Percentiles rank a stretch among this genome's conserved stretches.
Conservation (phyloP, 2,113 vertebrate species). For the Marcusenius ussheri region DNA sequence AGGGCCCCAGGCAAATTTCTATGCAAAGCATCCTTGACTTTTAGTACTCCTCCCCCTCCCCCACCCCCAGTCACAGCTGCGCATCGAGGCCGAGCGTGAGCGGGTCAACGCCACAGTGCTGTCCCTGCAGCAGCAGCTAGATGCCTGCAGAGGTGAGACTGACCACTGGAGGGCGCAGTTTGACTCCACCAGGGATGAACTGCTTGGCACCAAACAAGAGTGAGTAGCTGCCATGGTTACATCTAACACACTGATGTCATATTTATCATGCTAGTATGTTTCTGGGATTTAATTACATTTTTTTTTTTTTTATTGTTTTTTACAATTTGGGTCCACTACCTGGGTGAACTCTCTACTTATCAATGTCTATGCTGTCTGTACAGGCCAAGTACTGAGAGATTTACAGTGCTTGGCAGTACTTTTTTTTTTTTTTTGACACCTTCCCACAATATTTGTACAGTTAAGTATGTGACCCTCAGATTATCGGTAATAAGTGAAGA, state of each 20-base stretch:
- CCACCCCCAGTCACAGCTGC: conserved; percentile 65
- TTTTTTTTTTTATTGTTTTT: too few relatives aligned
- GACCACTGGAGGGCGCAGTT: conserved; percentile 74
- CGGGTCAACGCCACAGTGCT: conserved; percentile 68
- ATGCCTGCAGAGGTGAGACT: conserved; percentile 65
- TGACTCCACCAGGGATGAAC: conserved; percentile 66
- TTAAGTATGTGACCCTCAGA: neutral
- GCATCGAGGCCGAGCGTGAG: conserved; percentile 75
- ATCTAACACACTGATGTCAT: neutral
- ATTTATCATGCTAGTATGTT: neutral
- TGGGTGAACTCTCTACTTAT: neutral
- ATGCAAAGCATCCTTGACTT: neutral
- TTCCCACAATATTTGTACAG: neutral
- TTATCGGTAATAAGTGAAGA: neutral
- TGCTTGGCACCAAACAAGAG: conserved; percentile 68
- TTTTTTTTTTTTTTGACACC: neutral
- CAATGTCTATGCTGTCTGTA: neutral
- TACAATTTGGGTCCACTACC: too few relatives aligned
- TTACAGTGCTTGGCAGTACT: neutral
- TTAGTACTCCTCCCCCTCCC: conserved; percentile 1
- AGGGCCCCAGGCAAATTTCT: neutral
- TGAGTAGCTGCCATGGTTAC: conserved; percentile 46
- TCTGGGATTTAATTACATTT: neutral
- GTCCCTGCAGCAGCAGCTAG: conserved; percentile 74
- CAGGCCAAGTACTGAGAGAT: neutral